Evolutionary conservation across 1,140 invertebrate species (phyloP).

Genomic region (Hermatobates lingyangjiaoensis): DNA sequence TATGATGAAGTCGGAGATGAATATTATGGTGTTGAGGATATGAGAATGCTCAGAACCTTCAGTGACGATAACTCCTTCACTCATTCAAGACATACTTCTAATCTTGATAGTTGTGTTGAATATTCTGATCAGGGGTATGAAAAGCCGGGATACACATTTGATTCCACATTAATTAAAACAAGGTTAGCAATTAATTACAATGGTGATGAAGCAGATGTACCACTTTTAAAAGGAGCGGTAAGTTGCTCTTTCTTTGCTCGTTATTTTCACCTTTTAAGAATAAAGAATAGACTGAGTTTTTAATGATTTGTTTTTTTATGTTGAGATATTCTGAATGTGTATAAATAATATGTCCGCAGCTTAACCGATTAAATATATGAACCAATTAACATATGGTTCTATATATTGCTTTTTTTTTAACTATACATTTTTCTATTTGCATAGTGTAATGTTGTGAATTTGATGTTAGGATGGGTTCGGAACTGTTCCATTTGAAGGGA

Average conservation of each 20-base stretch:
- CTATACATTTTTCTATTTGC: neutral
- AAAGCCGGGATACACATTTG: neutral
- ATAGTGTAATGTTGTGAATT: neutral
- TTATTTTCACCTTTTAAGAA: neutral
- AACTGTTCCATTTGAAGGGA: conserved; percentile 1
- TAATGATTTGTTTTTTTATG: too few species aligned
- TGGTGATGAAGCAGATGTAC: conserved; percentile 10
- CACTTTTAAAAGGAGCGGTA: conserved; percentile 8
- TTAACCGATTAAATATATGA: too few species aligned
- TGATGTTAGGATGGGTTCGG: neutral
- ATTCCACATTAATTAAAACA: neutral
- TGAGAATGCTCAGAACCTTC: too few species aligned
- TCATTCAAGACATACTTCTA: too few species aligned
- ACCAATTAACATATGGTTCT: neutral
- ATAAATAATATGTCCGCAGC: too few species aligned
- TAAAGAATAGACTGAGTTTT: too few species aligned
- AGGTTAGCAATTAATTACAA: neutral
- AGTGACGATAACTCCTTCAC: too few species aligned
- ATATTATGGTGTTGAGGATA: too few species aligned
- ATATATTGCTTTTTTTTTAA: neutral
- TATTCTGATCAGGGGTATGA: too few species aligned
- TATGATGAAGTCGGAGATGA: too few species aligned
- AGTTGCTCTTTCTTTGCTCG: neutral
- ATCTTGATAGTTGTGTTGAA: too few species aligned
- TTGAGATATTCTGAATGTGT: too few species aligned